Conservation (phyloP, 2,113 vertebrate genomes). For the Gymnarchus niloticus region DNA sequence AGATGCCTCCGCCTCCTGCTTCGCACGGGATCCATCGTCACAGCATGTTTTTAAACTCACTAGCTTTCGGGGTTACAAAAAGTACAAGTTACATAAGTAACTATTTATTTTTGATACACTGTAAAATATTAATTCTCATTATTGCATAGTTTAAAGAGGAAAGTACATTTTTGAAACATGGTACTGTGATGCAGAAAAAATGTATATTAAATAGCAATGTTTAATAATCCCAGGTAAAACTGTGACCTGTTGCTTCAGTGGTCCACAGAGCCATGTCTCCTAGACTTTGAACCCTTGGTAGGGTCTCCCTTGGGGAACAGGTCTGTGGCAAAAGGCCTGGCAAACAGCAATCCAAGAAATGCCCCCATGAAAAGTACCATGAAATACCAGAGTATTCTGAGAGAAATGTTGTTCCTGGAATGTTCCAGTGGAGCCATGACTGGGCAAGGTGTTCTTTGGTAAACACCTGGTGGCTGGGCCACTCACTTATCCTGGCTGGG, state of each 20-base stretch:
- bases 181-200: not conserved
- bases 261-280: not conserved
- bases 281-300: not conserved
- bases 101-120: not conserved
- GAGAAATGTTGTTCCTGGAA: not conserved
- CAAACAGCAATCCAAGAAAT: not conserved
- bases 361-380: not conserved
- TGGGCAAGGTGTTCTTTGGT: not conserved
- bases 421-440: not conserved
- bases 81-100: too few species aligned
- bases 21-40: too few species aligned
- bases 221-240: not conserved
- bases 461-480: not conserved
- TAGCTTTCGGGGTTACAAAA: too few species aligned
- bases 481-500: not conserved
- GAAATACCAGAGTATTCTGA: not conserved
- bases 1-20: too few species aligned
- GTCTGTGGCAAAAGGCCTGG: not conserved
- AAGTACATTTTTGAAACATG: not conserved
- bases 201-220: not conserved
- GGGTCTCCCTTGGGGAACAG: not conserved
- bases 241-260: not conserved
- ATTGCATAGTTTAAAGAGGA: not conserved
- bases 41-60: too few species aligned
- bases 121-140: not conserved